Percentiles rank a stretch among this genome's conserved stretches.
Evolutionary conservation across 2,888 invertebrate genomes (phyloP).

Genomic region (Cheilosia soror): DNA sequence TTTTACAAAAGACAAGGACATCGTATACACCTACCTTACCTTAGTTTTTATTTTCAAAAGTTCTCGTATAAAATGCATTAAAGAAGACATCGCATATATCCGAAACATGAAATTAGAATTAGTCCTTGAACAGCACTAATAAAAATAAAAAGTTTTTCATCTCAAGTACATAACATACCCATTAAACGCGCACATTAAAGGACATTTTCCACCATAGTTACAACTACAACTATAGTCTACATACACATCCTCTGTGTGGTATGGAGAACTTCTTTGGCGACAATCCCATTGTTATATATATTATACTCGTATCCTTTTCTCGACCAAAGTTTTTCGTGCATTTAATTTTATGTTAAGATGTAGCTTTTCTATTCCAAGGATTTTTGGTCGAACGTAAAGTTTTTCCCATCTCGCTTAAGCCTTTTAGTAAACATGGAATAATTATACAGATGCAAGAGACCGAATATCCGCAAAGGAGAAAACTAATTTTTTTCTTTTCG

Average conservation of each 20-base stretch:
- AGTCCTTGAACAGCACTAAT: constrained; percentile 52
- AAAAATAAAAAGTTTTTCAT: constrained; percentile 46
- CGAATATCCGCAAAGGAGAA: constrained; percentile 6
- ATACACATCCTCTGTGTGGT: neutral
- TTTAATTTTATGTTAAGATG: constrained; percentile 59
- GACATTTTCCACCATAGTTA: constrained; percentile 13
- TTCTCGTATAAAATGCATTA: constrained; percentile 53
- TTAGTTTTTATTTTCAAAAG: constrained; percentile 16
- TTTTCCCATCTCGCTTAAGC: constrained; percentile 27
- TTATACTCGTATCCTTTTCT: constrained; percentile 2
- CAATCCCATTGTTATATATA: constrained; percentile 47
- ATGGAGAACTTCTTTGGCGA: constrained; percentile 55
- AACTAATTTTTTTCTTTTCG: constrained; percentile 1
- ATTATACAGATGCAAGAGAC: constrained; percentile 27
- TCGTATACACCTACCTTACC: neutral
- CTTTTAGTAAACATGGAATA: constrained; percentile 57
- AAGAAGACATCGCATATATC: constrained; percentile 38
- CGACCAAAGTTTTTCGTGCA: constrained; percentile 52
- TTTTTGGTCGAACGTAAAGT: constrained; percentile 16
- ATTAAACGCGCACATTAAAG: constrained; percentile 53
- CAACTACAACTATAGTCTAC: neutral
- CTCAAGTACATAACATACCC: constrained; percentile 57
- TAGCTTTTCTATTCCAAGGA: constrained; percentile 42
- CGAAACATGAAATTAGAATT: constrained; percentile 63
- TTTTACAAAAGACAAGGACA: neutral